phyloP scores from a whole-genome alignment of 2,888 invertebrate genomes.

The Ectobius pallidus region DNA sequence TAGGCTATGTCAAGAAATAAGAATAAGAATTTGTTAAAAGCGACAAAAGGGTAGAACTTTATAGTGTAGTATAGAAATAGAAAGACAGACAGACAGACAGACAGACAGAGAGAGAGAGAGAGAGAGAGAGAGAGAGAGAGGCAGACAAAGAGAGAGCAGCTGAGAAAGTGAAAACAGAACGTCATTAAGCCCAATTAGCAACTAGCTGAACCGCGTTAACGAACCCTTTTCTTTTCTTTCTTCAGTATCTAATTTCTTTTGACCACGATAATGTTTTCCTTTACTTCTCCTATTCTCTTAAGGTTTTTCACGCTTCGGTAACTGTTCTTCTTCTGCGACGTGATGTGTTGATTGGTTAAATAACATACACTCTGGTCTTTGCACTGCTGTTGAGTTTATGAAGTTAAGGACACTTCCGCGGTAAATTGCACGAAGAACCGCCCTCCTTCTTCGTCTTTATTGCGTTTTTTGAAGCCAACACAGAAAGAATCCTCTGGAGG shows the following conservation, averaged over 20 bases:
- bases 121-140: neutral
- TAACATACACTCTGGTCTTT: neutral
- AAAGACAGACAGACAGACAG: no score
- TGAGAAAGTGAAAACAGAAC: neutral
- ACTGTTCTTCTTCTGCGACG: neutral
- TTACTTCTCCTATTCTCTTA: neutral
- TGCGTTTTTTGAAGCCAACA: no score
- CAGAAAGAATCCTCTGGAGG: no score
- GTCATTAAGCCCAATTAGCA: conserved; percentile 3
- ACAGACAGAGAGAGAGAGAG: neutral
- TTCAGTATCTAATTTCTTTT: neutral
- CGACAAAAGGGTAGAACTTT: no score
- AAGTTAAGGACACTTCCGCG: no score
- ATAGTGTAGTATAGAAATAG: no score
- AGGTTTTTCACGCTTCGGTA: neutral
- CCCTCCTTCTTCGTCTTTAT: no score
- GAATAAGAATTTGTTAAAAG: no score
- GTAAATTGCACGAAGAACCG: no score
- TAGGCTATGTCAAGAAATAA: no score
- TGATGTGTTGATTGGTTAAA: conserved; percentile 10
- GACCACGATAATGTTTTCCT: neutral
- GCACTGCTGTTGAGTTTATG: neutral
- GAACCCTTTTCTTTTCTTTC: neutral
- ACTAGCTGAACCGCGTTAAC: neutral
- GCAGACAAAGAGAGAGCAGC: no score